Conservation (phyloP, 53 echinoderm and acorn worm species). For the Hippasteria phrygiana region DNA sequence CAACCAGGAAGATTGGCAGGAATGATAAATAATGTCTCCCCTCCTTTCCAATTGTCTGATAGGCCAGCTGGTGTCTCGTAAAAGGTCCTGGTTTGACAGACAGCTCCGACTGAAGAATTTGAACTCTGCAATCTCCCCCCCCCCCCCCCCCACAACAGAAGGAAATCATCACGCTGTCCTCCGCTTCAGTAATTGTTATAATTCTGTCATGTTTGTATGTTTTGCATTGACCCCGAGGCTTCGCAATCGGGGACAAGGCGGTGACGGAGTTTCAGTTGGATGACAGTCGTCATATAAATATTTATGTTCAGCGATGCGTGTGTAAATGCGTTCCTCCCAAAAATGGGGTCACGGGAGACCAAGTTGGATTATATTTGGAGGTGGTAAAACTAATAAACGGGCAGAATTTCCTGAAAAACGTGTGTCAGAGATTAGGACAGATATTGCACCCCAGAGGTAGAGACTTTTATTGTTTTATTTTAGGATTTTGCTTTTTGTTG, state of each 20-base stretch:
- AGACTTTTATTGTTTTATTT: background rate
- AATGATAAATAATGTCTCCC: conserved; percentile 8
- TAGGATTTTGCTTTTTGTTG: no score
- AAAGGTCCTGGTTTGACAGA: conserved; percentile 11
- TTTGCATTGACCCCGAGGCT: conserved; percentile 61
- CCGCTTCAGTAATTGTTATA: conserved; percentile 50
- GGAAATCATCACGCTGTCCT: conserved; percentile 48
- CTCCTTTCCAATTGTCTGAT: background rate
- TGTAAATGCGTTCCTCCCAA: conserved; percentile 16
- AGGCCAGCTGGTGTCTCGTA: conserved; percentile 55
- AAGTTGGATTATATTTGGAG: conserved; percentile 29
- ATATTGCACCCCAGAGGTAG: background rate
- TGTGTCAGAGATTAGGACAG: background rate
- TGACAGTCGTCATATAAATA: conserved; percentile 60
- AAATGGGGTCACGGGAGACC: conserved; percentile 13
- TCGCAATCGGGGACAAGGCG: conserved; percentile 28
- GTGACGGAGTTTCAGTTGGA: conserved; percentile 17
- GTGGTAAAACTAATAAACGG: conserved; percentile 50
- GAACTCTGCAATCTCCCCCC: conserved; percentile 24
- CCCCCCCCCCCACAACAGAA: conserved; percentile 19
- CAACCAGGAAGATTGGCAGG: conserved; percentile 28
- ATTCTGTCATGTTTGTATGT: conserved; percentile 57
- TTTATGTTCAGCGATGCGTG: conserved; percentile 48
- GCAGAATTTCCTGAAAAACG: background rate
- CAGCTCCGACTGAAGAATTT: conserved; percentile 50